Conservation (phyloP, 2,888 invertebrate species). For the Nemoura dubitans region DNA sequence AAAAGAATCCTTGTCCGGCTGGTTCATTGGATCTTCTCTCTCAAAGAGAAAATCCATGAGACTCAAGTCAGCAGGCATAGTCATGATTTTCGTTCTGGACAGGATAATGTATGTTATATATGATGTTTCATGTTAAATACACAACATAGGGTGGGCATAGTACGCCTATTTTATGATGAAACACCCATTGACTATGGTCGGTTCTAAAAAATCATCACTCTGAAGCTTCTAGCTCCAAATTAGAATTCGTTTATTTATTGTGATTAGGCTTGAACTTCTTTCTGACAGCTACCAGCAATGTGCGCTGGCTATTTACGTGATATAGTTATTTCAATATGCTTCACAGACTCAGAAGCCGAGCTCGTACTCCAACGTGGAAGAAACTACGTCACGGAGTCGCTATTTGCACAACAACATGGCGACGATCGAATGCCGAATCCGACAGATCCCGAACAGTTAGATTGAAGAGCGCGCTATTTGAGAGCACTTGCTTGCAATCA, state of each 20-base stretch:
- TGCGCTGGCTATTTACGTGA: neutral
- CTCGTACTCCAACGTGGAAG: slow-evolving; percentile 30
- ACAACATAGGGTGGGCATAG: neutral
- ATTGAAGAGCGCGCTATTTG: no score
- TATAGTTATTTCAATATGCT: slow-evolving; percentile 7
- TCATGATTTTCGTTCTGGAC: slow-evolving; percentile 52
- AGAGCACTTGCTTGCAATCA: no score
- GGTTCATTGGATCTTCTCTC: slow-evolving; percentile 57
- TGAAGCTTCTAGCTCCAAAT: neutral
- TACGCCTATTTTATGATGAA: slow-evolving; percentile 1
- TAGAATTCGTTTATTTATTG: neutral
- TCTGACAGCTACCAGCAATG: neutral
- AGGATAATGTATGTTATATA: neutral
- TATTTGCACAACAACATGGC: no score
- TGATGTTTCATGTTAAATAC: neutral
- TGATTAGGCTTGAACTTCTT: neutral
- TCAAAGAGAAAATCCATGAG: slow-evolving; percentile 60
- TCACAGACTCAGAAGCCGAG: neutral
- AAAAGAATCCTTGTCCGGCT: slow-evolving; percentile 55
- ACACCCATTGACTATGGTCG: neutral
- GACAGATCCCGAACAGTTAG: no score
- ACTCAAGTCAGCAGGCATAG: slow-evolving; percentile 58
- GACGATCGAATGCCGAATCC: no score
- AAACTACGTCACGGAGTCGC: no score
- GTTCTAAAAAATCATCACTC: neutral